A percentile compares a stretch with the other conserved stretches of the same genome.
These are phyloP conservation scores for Corynorhinus townsendii DNA, from an alignment of 2,113 vertebrate species.

Conservation along the genomic window DNA sequence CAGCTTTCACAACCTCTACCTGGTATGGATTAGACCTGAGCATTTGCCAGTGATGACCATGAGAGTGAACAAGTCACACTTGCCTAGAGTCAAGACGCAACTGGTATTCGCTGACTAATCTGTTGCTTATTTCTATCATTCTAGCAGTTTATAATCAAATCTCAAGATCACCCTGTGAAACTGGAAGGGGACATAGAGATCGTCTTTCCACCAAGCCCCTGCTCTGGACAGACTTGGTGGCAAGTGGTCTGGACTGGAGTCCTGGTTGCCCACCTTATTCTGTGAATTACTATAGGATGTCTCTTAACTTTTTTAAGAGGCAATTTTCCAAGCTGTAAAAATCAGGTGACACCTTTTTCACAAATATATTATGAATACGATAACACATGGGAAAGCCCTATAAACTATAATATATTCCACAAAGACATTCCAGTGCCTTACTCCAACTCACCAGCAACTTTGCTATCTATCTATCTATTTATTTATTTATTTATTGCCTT, in stretches of 20 bases:
- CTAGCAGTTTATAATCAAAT: neutral
- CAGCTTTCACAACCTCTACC: neutral
- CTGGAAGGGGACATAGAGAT: neutral
- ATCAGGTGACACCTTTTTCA: slow-evolving; percentile 25
- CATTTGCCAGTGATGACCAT: accelerated
- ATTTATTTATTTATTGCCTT: neutral
- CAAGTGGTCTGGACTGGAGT: neutral
- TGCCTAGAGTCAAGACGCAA: neutral
- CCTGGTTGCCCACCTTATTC: neutral
- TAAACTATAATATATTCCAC: neutral
- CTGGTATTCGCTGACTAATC: neutral
- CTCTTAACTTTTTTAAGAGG: neutral
- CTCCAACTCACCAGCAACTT: neutral
- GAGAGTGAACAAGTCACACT: neutral
- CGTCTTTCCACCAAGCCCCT: neutral
- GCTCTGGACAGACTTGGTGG: neutral
- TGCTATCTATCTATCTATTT: neutral
- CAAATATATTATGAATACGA: slow-evolving; percentile 10
- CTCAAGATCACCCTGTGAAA: slow-evolving; percentile 10
- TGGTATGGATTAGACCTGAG: neutral
- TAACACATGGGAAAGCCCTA: slow-evolving; percentile 11
- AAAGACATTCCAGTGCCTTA: neutral
- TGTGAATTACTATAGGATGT: neutral
- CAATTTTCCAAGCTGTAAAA: slow-evolving; percentile 31
- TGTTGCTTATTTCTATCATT: neutral